phyloP scores from a whole-genome alignment of 2,113 vertebrate genomes.

The Lophius piscatorius region DNA sequence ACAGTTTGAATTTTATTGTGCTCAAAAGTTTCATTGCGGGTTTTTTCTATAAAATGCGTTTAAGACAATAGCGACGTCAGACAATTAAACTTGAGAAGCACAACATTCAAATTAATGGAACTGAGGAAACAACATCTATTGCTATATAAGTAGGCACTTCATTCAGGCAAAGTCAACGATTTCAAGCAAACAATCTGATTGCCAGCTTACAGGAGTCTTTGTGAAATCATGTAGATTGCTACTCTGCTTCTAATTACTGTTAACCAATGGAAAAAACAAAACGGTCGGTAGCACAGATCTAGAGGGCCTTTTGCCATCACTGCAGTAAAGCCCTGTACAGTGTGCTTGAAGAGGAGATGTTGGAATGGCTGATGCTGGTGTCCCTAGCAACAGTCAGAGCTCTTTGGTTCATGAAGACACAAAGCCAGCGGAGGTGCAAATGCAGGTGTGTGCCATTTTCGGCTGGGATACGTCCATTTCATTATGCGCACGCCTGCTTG shows the following conservation, averaged over 20 bases:
- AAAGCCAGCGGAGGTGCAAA: constrained; percentile 36
- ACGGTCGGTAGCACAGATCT: constrained; percentile 36
- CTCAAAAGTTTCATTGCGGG: constrained; percentile 21
- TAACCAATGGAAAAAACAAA: constrained; percentile 25
- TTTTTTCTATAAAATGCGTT: constrained; percentile 48
- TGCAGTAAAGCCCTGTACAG: constrained; percentile 34
- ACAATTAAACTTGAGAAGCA: constrained; percentile 13
- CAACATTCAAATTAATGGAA: constrained; percentile 35
- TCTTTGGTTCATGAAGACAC: constrained; percentile 18
- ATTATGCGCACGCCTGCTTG: constrained; percentile 9
- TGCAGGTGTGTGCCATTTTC: constrained; percentile 55
- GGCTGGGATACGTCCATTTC: constrained; percentile 36
- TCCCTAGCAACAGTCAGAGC: constrained; percentile 8
- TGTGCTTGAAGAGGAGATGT: constrained; percentile 24
- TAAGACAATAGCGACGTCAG: constrained; percentile 39
- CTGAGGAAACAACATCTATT: constrained; percentile 27
- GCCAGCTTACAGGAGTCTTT: constrained; percentile 40
- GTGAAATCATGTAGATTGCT: constrained; percentile 47
- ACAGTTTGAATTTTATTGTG: constrained; percentile 52
- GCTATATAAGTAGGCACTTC: too few relatives aligned
- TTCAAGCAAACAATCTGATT: constrained; percentile 54
- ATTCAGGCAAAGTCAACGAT: constrained; percentile 60
- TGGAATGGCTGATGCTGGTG: constrained; percentile 15
- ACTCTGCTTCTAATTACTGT: constrained; percentile 47
- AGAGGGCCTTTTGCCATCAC: constrained; percentile 33